Conservation (phyloP, 2,888 invertebrate genomes). For the Xylota segnis region DNA sequence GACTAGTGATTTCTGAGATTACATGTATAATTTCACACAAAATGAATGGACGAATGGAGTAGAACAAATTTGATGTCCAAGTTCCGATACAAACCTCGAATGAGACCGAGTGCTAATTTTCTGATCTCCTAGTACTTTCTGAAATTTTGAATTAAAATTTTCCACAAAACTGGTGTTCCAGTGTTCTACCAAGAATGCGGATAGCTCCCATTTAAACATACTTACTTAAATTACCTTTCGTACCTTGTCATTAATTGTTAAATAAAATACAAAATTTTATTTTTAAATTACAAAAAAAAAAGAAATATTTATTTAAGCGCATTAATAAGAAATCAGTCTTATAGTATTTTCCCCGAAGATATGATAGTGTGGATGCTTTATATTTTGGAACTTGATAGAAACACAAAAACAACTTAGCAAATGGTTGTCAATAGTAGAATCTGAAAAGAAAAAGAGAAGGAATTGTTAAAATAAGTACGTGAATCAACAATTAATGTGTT, state of each 20-base stretch:
- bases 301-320: constrained; percentile 76
- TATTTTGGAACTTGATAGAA: constrained; percentile 76
- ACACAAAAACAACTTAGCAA: constrained; percentile 67
- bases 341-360: constrained; percentile 77
- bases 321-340: constrained; percentile 77
- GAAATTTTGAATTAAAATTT: too few species aligned
- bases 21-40: too few species aligned
- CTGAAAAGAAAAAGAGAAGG: constrained; percentile 33
- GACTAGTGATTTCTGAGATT: too few species aligned
- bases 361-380: constrained; percentile 76
- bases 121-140: too few species aligned
- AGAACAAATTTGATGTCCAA: too few species aligned
- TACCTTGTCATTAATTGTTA: constrained; percentile 21
- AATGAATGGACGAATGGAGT: too few species aligned
- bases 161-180: too few species aligned
- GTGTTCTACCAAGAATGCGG: too few species aligned
- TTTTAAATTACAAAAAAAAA: constrained; percentile 70
- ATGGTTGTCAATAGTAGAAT: constrained; percentile 70
- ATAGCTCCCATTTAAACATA: too few species aligned
- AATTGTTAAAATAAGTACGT: background rate
- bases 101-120: too few species aligned
- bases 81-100: too few species aligned
- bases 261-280: constrained; percentile 54
- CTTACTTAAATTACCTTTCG: background rate
- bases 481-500: background rate